Conservation (phyloP, 2,113 vertebrate species). For the Notechis scutatus region DNA sequence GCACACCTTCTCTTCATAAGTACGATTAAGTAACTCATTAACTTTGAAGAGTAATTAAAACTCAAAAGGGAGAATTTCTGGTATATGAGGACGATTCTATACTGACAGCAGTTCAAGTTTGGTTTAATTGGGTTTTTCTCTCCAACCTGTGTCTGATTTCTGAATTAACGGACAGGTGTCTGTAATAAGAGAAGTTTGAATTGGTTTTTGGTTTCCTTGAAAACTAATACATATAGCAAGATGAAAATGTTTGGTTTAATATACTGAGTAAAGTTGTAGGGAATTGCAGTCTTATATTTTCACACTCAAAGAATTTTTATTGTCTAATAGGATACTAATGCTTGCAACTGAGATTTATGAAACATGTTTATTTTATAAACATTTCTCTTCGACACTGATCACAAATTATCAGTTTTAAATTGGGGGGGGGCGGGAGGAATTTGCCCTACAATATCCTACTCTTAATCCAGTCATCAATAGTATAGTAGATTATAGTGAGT, state of each 20-base stretch:
- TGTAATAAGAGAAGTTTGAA: slow-evolving; percentile 14
- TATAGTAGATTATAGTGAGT: background rate
- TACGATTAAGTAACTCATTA: background rate
- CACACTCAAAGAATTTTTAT: background rate
- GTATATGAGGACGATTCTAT: background rate
- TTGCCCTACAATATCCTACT: background rate
- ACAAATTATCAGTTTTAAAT: background rate
- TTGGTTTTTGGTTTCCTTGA: background rate
- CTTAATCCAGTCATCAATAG: background rate
- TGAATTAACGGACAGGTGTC: slow-evolving; percentile 6
- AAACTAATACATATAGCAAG: slow-evolving; percentile 10
- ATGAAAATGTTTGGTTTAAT: background rate
- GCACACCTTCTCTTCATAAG: background rate
- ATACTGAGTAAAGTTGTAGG: slow-evolving; percentile 3
- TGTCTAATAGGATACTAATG: background rate
- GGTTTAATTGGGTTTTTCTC: background rate
- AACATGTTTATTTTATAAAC: background rate
- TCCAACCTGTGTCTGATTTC: background rate
- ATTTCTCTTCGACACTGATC: background rate
- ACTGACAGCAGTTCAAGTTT: background rate
- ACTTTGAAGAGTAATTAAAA: background rate
- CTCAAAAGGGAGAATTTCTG: background rate
- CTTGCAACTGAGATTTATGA: background rate
- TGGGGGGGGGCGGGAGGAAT: too few species aligned
- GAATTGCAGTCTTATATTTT: background rate